These are phyloP conservation scores for Actinia tenebrosa DNA, from an alignment of 64 coral and sea anemone species.

Conservation along the genomic window DNA sequence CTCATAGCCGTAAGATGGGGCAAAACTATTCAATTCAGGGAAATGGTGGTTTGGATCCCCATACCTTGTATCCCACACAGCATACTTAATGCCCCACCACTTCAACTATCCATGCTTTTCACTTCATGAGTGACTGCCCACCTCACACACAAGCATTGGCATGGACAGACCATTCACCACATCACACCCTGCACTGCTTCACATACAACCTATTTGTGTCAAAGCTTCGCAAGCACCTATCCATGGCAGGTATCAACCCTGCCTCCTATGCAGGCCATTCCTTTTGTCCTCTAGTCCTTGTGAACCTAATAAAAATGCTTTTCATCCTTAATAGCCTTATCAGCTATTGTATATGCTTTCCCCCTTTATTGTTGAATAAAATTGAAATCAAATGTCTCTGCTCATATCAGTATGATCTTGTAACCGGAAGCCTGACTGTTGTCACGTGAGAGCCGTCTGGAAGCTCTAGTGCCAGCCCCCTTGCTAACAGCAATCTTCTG, in stretches of 20 bases:
- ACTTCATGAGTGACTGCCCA: not conserved
- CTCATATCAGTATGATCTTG: too few relatives aligned
- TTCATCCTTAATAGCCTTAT: too few relatives aligned
- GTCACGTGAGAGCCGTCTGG: not conserved
- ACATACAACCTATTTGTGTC: conserved; percentile 26
- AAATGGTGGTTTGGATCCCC: conserved; percentile 1
- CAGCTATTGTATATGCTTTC: too few relatives aligned
- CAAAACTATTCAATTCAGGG: conserved; percentile 43
- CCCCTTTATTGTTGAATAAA: too few relatives aligned
- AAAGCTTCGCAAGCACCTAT: conserved; percentile 12
- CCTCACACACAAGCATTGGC: conserved; percentile 8
- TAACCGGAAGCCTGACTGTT: not conserved
- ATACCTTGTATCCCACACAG: conserved; percentile 11
- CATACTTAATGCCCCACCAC: conserved; percentile 9
- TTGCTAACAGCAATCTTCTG: not conserved
- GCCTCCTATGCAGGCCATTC: not conserved
- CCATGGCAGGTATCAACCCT: not conserved
- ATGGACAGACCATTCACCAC: not conserved
- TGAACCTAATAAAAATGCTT: too few relatives aligned
- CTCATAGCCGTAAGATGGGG: conserved; percentile 21
- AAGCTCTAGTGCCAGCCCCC: conserved; percentile 9
- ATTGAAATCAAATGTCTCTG: too few relatives aligned
- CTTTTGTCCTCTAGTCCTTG: not conserved
- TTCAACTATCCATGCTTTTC: conserved; percentile 8
- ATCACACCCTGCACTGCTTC: not conserved